Evolutionary conservation across 2,888 invertebrate species (phyloP), one percentile per base, ranked within the genome.

Genomic region (Dryobota labecula): DNA sequence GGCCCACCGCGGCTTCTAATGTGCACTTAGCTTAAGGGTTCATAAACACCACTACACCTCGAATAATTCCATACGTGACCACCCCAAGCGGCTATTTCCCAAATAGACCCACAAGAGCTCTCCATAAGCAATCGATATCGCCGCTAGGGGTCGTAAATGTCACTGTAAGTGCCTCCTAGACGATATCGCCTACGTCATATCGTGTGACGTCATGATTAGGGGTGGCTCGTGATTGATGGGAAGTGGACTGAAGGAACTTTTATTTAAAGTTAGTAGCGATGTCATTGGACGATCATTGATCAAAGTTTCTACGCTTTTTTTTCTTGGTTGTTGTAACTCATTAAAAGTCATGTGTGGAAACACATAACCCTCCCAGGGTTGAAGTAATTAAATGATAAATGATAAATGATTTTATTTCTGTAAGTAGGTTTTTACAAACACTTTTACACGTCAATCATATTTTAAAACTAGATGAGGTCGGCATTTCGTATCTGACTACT

Each of bases 151-250:
- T 71, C 69, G 71, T 76, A 71, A 84, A 84, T 83, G 83, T 80
- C 84, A 83, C 63, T 65, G n/a, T 65, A 67, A 78, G 56, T 73
- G 51, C 70, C 70, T 64, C 47, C 67, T 62, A 53, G 33, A 4
- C 57, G 70, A 81, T 67, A 80, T 76, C 84, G 64, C 49, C 68
- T 71, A 78, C 84, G 82, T 84, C 84, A 84, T 83, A 66, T 64
- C 43, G 45, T 53, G 53, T 81, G 82, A 79, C 82, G 79, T 84
- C 78, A 81, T 49, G 45, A 18, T 53, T 53, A 61, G 66, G 78
- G 79, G 70, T 73, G 66, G 30, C 76, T 54, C 15, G 49, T 78
- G 80, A 82, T 78, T 73, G 70, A 80, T 82, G 61, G 43, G 20
- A 24, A 30, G 51, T 24, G 1, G 24, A 18, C 51, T 47, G 38